Base-by-base conservation (phyloP, 2,888 invertebrate species). In the Hemithea aestivaria region DNA sequence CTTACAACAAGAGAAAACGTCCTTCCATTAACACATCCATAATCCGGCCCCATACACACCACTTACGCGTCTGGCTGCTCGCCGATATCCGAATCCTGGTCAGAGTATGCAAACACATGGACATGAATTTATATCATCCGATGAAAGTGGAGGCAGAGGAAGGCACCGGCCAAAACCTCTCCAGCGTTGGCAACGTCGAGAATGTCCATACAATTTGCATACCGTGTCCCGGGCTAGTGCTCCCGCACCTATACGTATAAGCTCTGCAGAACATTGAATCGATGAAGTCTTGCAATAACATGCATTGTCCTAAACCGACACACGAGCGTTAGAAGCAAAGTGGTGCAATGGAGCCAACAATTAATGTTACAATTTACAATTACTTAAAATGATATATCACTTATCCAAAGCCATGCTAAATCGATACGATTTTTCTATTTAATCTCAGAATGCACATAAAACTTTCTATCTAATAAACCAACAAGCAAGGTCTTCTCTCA, bases 1-100 rank as follows among this genome's bases (percentile, higher is more conserved):
- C 88, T 88, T 88, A 75, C 78, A 79, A 84, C 82, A 85, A 79
- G 76, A 84, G 74, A 85, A 80, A 82, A 84, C 66, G 73, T 66
- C 74, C 72, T 60, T 80, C 76, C 71, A 81, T 85, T 83, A 85
- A 73, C 72, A 66, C 63, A 66, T 66, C 70, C 66, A 68, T 59
- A 71, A 53, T 65, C 58, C 58, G 74, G 75, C 82, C 80, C 82
- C 81, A 78, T 75, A 78, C 76, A 69, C 73, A 83, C 84, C 84
- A 85, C 82, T 83, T 78, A 85, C 84, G 83, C 85, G 62, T 79
- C 84, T 77, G 82, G 80, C 72, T 69, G 82, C 81, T 75, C 77
- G 71, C 44, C 23, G 39, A 33, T 35, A 28, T 31, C 40, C 41
- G 31, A 31, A 39, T 42, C 42, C 42, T 36, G 16, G 35, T 32